Base-by-base conservation (phyloP, 2,888 invertebrate species). In the Heliconius ismenius region DNA sequence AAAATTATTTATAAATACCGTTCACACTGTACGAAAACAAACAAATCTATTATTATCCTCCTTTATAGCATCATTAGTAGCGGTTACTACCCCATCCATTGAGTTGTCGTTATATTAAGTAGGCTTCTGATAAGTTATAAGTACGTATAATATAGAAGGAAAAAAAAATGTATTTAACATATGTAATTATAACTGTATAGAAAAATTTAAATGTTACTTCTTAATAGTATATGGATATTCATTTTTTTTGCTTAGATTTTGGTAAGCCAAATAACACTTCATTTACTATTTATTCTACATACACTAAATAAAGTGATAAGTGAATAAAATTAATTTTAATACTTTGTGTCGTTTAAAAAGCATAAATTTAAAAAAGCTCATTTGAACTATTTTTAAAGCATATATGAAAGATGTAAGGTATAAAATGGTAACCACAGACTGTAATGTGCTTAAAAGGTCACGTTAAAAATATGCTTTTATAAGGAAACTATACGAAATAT, bases 11-110 rank as follows among this genome's bases (percentile, higher is more conserved):
- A 62, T 24, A 63, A 6, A 3, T 63, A 32, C 32, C 28, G 32
- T 32, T 63, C 9, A 63, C 4, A 24, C 7, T 21, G 36, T 24
- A 65, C 36, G 13, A 36, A 36, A 65, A 36, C 11, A 39, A 65
- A 21, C 36, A 65, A 65, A 32, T 63, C 63, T 36, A 36, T 65
- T 39, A 65, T 65, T 65, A 39, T 65, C 65, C 11, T 36, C 36
- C 11, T 65, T 65, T 36, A 65, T 65, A 36, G n/a, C n/a, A n/a
- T 65, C 36, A 65, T 65, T 65, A 65, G 65, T 65, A 4, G 65
- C 36, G 36, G 65, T 36, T 65, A 36, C 65, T n/a, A 65, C 65
- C 13, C 36, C 36, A n/a, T n/a, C 36, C 13, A n/a, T 6, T 36
- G 65, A 36, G 65, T 4, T 65, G n/a, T 36, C 65, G 13, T 65